phyloP scores from a whole-genome alignment of 35 echinoderm and acorn worm species.

The Heliocidaris erythrogramma region DNA sequence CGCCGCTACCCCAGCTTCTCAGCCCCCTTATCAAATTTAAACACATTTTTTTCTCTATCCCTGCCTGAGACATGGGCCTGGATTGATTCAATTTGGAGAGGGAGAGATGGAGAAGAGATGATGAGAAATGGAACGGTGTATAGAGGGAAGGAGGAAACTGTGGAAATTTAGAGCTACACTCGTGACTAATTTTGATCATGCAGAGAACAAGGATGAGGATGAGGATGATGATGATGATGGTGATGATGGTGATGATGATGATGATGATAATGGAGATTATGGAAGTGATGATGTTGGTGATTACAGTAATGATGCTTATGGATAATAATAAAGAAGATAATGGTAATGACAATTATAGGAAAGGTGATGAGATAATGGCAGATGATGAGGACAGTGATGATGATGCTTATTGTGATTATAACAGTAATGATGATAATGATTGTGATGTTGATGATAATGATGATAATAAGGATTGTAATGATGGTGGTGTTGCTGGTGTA shows the following conservation, averaged over 20 bases:
- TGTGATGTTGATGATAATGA: too few relatives aligned
- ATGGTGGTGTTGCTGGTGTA: too few relatives aligned
- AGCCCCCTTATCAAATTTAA: constrained; percentile 50
- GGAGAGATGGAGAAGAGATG: not conserved
- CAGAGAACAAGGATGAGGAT: not conserved
- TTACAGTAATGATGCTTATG: not conserved
- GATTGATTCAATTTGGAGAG: constrained; percentile 51
- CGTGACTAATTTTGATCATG: not conserved
- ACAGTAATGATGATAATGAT: too few relatives aligned
- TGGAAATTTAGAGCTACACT: not conserved
- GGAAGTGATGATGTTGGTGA: not conserved
- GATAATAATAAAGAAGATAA: not conserved
- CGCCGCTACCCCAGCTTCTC: constrained; percentile 22
- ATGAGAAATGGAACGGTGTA: not conserved
- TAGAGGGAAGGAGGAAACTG: not conserved
- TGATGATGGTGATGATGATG: not conserved
- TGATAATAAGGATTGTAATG: not conserved
- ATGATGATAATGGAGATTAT: not conserved
- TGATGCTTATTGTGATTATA: too few relatives aligned
- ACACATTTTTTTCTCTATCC: constrained; percentile 40
- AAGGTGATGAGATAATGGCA: too few relatives aligned
- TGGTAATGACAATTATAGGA: not conserved
- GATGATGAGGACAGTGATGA: too few relatives aligned
- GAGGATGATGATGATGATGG: not conserved
- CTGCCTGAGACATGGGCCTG: not conserved